A percentile compares a stretch with the other conserved stretches of the same genome.
Evolutionary conservation across 1,140 invertebrate genomes (phyloP).

Genomic region (Habropoda laboriosa): DNA sequence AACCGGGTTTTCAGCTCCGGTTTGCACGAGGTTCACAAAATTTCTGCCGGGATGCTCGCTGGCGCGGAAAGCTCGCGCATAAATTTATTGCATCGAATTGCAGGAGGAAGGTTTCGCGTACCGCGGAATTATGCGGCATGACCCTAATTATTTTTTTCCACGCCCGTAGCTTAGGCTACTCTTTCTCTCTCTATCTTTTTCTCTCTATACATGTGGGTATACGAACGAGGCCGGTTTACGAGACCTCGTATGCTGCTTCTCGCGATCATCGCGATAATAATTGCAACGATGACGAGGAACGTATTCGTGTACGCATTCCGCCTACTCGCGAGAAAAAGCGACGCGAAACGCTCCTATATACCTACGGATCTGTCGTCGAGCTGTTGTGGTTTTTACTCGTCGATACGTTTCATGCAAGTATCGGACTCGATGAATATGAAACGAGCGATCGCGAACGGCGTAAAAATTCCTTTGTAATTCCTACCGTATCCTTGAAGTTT

Average conservation of each 20-base stretch:
- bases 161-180: conserved; percentile 17
- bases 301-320: conserved; percentile 12
- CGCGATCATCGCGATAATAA: conserved; percentile 2
- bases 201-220: not conserved
- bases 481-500: too few species aligned
- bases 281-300: conserved; percentile 28
- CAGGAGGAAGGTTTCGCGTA: conserved; percentile 34
- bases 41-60: conserved; percentile 4
- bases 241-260: conserved; percentile 7
- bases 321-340: not conserved
- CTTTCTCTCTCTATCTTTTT: too few species aligned
- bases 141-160: conserved; percentile 47
- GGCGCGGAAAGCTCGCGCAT: conserved; percentile 26
- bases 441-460: too few species aligned
- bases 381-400: not conserved
- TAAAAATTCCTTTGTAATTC: too few species aligned
- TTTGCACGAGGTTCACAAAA: not conserved
- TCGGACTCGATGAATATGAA: too few species aligned
- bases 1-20: not conserved
- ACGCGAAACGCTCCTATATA: not conserved
- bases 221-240: not conserved
- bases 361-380: not conserved
- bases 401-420: too few species aligned
- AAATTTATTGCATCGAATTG: conserved; percentile 29
- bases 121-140: conserved; percentile 32